phyloP scores from a whole-genome alignment of 2,888 invertebrate genomes.

The Anarsia innoxiella region DNA sequence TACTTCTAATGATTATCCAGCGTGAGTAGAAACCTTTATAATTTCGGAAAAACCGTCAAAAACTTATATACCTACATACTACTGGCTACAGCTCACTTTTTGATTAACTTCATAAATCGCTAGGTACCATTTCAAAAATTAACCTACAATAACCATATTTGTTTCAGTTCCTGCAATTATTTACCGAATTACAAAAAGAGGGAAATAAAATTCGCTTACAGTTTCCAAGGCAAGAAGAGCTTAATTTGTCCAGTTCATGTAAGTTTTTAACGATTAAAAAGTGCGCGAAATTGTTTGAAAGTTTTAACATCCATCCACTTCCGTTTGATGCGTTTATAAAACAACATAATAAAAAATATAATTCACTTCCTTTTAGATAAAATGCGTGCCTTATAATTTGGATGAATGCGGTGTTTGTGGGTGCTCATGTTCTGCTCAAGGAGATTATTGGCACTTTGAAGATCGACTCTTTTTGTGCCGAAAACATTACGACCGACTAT shows the following conservation, averaged over 20 bases:
- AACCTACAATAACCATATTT: too few species aligned
- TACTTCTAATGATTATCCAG: slow-evolving; percentile 36
- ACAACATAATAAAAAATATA: too few species aligned
- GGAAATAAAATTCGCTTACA: slow-evolving; percentile 55
- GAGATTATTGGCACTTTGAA: slow-evolving; percentile 77
- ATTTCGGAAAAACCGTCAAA: too few species aligned
- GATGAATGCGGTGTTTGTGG: slow-evolving; percentile 61
- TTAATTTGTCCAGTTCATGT: slow-evolving; percentile 58
- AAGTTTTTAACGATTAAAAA: too few species aligned
- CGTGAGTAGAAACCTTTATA: slow-evolving; percentile 44
- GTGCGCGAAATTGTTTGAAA: background rate
- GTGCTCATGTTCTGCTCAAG: slow-evolving; percentile 63
- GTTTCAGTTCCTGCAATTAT: slow-evolving; percentile 58
- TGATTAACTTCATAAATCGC: too few species aligned
- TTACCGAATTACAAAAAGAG: slow-evolving; percentile 46
- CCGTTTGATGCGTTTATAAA: background rate
- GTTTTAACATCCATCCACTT: background rate
- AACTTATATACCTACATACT: too few species aligned
- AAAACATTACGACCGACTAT: slow-evolving; percentile 53
- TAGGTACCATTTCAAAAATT: too few species aligned
- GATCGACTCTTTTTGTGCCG: slow-evolving; percentile 62
- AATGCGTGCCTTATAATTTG: slow-evolving; percentile 69
- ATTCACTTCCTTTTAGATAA: too few species aligned
- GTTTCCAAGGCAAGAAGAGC: slow-evolving; percentile 56
- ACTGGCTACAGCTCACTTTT: too few species aligned